Base-by-base conservation (phyloP, 2,888 invertebrate genomes). In the Hydriomena furcata region DNA sequence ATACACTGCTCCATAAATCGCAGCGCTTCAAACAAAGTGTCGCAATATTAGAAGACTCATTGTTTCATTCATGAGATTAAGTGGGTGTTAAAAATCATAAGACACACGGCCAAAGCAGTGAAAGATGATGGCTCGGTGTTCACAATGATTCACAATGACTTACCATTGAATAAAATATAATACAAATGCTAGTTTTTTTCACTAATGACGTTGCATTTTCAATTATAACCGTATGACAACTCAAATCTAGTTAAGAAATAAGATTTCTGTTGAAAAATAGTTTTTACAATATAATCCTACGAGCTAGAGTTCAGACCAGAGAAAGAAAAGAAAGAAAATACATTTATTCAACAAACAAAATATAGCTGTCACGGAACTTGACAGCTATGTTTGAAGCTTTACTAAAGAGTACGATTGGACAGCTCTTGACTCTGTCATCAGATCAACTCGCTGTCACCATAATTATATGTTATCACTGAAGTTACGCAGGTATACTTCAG, bases 41-140 rank as follows among this genome's bases (percentile, higher is more conserved):
- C 71, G 73, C 73, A 74, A 76, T 72, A 67, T 67, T 65, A 55
- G 45, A 68, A 71, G 63, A 62, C 73, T 76, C 77, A 82, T 83
- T 84, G 84, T 86, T 82, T 78, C 67, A 66, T 67, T 69, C 64
- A 70, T 66, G 71, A 79, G 75, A 83, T 82, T 77, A 82, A 85
- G 88, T 89, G 87, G 89, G 87, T 86, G 88, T 89, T 87, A 86
- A 88, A 87, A 89, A 89, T 83, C 75, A 80, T 82, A 84, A 84
- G 79, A 80, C 79, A 73, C 63, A 79, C 66, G 67, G 70, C 74
- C 68, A 73, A 78, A 81, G 80, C 76, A 82, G 79, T 80, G 85
- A 84, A 79, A 85, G 85, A 86, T 74, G 79, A 82, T 84, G 78
- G 80, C 63, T 76, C 70, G 76, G 77, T 79, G 81, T 79, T 67